Conservation (phyloP, 92 coral and sea anemone species). For the Porites rus region DNA sequence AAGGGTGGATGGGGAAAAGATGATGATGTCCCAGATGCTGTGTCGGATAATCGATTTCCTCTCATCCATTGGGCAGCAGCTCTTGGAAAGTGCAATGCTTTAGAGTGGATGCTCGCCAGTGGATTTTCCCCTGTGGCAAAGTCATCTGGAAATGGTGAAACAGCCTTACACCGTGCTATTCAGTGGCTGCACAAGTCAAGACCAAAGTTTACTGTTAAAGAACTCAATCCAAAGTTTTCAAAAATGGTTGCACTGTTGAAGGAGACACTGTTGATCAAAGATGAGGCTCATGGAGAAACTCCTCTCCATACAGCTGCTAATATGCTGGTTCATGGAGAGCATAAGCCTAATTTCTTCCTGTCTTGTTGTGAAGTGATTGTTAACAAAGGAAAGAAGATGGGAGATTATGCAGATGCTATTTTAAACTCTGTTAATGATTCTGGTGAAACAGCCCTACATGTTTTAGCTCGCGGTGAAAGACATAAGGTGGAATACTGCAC, state of each 20-base stretch:
- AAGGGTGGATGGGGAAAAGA: conserved; percentile 95
- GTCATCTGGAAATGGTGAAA: conserved; percentile 92
- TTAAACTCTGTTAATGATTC: conserved; percentile 94
- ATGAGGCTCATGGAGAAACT: conserved; percentile 92
- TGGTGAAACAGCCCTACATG: conserved; percentile 95
- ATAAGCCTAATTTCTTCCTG: conserved; percentile 93
- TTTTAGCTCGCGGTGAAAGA: conserved; percentile 89
- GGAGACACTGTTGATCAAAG: conserved; percentile 86
- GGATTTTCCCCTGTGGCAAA: conserved; percentile 85
- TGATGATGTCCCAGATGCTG: conserved; percentile 95
- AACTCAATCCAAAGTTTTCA: conserved; percentile 89
- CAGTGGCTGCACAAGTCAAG: conserved; percentile 84
- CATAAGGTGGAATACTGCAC: conserved; percentile 94
- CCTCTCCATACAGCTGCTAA: conserved; percentile 96
- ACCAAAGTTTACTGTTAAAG: conserved; percentile 91
- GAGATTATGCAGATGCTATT: conserved; percentile 77
- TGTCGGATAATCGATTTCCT: conserved; percentile 87
- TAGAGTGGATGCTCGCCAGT: conserved; percentile 98
- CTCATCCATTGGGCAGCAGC: conserved; percentile 97
- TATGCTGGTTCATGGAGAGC: conserved; percentile 92
- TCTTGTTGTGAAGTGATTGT: conserved; percentile 91
- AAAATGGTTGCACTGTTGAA: conserved; percentile 85
- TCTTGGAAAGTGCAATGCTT: conserved; percentile 93
- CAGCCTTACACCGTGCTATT: conserved; percentile 92
- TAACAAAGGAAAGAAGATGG: conserved; percentile 87